Evolutionary conservation across 2,888 invertebrate species (phyloP), one percentile per base, ranked within the genome.

Genomic region (Mechanitis mazaeus): DNA sequence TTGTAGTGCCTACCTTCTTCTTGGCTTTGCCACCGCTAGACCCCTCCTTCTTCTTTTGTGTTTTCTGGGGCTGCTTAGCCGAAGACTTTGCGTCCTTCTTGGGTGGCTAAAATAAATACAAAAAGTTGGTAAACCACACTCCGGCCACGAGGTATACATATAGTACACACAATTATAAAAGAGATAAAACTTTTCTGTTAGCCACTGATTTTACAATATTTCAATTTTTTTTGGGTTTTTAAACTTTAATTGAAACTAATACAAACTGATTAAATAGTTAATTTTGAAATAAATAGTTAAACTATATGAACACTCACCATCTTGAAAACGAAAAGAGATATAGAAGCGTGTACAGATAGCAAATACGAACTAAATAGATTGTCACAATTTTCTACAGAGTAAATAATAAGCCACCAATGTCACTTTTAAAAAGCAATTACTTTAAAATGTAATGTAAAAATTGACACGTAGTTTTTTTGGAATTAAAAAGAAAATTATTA

Each of bases 21-120:
- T 97, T 97, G 79, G 97, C 97, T 91, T 97, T 97, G 73, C 97
- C 97, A 75, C 97, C 97, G 72, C 96, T 95, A 79, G 96, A 96
- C 83, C 97, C 97, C 85, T 97, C 97, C 91, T 97, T 97, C 92
- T 97, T 97, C 91, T 97, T 97, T 76, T 96, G 96, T 70, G 96
- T 96, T 84, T 97, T 97, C 79, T 97, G 97, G 68, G 97, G 96
- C 91, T 96, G 96, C 87, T 97, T 97, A 66, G 96, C 94, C 86
- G 95, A 94, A 77, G 95, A 93, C 90, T 97, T 97, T 28, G 96
- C 91, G 90, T 97, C 97, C 93, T 97, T 97, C 86, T 97, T 97
- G 74, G 97, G 97, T 84, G 97, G 96, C 97, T 97, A 84, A 75
- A 93, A 91, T 76, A 72, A 78, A 62, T 81, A 80, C 74, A 50